Percentiles rank a stretch among this genome's conserved stretches.
phyloP scores from a whole-genome alignment of 2,888 invertebrate species.

The Thereva nobilitata region DNA sequence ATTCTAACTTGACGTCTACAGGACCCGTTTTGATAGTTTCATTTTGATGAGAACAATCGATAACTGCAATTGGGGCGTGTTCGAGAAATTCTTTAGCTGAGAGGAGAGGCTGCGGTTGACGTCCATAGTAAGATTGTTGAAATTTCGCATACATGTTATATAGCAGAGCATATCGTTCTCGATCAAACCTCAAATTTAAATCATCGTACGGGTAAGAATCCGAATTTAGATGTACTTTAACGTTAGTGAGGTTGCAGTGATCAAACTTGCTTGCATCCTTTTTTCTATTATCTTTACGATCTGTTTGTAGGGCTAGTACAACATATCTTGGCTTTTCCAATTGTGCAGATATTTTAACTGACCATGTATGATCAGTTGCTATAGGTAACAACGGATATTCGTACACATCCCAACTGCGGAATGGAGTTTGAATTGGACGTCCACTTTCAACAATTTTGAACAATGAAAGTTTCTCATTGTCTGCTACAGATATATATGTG shows the following conservation, averaged over 20 bases:
- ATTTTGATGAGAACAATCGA: slow-evolving; percentile 41
- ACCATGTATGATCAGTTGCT: too few species aligned
- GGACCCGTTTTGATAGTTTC: slow-evolving; percentile 43
- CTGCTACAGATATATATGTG: too few species aligned
- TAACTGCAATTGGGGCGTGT: slow-evolving; percentile 42
- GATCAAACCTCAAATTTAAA: slow-evolving; percentile 48
- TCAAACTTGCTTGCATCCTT: neutral
- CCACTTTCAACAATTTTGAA: too few species aligned
- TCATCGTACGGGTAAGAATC: slow-evolving; percentile 51
- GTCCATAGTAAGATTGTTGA: slow-evolving; percentile 27
- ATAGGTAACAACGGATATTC: too few species aligned
- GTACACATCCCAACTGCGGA: too few species aligned
- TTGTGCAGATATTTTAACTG: too few species aligned
- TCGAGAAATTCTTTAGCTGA: slow-evolving; percentile 8
- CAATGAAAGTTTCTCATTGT: too few species aligned
- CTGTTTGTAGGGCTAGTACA: slow-evolving; percentile 51
- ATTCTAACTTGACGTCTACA: too few species aligned
- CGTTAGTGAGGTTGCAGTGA: slow-evolving; percentile 49
- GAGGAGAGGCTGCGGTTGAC: too few species aligned
- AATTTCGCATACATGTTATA: slow-evolving; percentile 46
- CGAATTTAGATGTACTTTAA: slow-evolving; percentile 52
- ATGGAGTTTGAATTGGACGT: too few species aligned
- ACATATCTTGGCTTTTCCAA: too few species aligned
- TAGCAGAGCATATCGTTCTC: slow-evolving; percentile 45
- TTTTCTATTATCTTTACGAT: slow-evolving; percentile 47